These are phyloP conservation scores for Prietella phreatophila DNA, from an alignment of 2,113 vertebrate species.

Conservation along the genomic window DNA sequence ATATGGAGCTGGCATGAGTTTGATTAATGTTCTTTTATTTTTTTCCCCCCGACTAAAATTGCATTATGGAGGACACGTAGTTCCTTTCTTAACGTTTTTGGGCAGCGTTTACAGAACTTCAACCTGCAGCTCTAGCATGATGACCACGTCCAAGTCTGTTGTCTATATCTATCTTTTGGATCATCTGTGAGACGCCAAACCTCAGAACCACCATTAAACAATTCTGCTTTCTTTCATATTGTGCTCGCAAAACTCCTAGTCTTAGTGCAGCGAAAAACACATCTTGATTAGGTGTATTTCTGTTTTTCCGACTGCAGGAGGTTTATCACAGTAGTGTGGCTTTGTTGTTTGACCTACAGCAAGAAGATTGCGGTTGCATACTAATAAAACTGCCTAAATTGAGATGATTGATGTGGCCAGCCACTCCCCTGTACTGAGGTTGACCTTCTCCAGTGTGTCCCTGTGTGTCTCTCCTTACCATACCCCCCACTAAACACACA, in stretches of 20 bases:
- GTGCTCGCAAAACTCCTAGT: too few species aligned
- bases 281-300: slow-evolving; percentile 6
- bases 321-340: slow-evolving; percentile 20
- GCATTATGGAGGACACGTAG: slow-evolving; percentile 51
- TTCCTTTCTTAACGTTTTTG: slow-evolving; percentile 40
- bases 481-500: slow-evolving; percentile 19
- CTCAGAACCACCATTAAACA: background rate
- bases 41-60: slow-evolving; percentile 37
- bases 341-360: slow-evolving; percentile 56
- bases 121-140: slow-evolving; percentile 15
- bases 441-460: slow-evolving; percentile 55
- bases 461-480: slow-evolving; percentile 35
- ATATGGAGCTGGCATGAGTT: slow-evolving; percentile 40
- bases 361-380: slow-evolving; percentile 52
- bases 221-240: slow-evolving; percentile 24
- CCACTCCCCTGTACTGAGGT: slow-evolving; percentile 51
- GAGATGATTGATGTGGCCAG: slow-evolving; percentile 53
- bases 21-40: slow-evolving; percentile 43
- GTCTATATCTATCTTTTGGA: slow-evolving; percentile 25
- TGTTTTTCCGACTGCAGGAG: slow-evolving; percentile 1
- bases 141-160: slow-evolving; percentile 27
- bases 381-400: slow-evolving; percentile 53
- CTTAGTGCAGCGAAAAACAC: too few species aligned
- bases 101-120: slow-evolving; percentile 17
- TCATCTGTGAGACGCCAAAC: slow-evolving; percentile 3